A percentile compares a stretch with the other conserved stretches of the same genome.
These are phyloP conservation scores for Cyanistes caeruleus DNA, from an alignment of 2,113 vertebrate genomes.

Conservation along the genomic window DNA sequence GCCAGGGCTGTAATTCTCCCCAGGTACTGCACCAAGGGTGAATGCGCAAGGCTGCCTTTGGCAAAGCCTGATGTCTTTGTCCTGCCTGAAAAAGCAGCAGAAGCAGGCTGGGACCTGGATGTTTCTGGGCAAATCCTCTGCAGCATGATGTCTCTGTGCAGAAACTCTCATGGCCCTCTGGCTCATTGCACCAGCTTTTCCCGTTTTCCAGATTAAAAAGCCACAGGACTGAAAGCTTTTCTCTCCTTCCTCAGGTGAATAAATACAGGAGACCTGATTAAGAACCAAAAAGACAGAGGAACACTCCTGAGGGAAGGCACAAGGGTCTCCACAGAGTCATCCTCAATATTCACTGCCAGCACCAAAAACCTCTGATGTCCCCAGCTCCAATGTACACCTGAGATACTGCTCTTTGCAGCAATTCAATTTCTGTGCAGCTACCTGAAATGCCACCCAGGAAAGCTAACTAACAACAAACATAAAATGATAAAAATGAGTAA, in stretches of 20 bases:
- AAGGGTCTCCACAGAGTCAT: neutral
- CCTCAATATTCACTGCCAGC: neutral
- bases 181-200: neutral
- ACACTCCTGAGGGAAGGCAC: neutral
- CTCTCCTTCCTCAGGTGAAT: neutral
- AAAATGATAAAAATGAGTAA: neutral
- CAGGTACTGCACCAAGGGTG: conserved; percentile 28
- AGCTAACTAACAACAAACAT: neutral
- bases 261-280: neutral
- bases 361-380: neutral
- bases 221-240: conserved; percentile 41
- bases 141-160: neutral
- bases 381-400: neutral
- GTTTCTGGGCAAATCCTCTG: neutral
- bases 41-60: neutral
- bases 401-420: neutral
- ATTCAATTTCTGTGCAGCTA: neutral
- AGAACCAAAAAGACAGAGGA: neutral
- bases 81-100: neutral
- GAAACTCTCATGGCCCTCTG: neutral
- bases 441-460: neutral
- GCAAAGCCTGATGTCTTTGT: conserved; percentile 12
- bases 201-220: conserved; percentile 45
- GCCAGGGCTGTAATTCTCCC: conserved; percentile 7
- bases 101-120: neutral